Evolutionary conservation across 1,140 invertebrate genomes (phyloP), one percentile per base, ranked within the genome.

Genomic region (Scylla paramamosain): DNA sequence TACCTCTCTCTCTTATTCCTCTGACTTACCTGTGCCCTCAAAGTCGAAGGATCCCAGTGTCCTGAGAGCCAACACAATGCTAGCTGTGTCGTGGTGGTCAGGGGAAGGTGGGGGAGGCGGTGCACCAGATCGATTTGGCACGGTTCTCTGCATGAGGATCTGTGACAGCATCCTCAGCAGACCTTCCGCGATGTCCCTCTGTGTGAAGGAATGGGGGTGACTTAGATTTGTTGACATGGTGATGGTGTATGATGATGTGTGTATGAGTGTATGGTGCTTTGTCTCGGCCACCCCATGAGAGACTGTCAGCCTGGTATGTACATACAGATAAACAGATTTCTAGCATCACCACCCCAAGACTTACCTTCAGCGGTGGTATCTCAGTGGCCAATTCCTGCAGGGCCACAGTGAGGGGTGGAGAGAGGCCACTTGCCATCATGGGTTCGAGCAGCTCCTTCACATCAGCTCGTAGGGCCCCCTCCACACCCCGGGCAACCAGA

Each of bases 1-100:
- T 77, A 77, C 6, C 67, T 25, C 8, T 20, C 67, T 20, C 25
- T 20, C 10, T 59, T 0, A 12, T 16, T 59, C 52, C 52, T 59
- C 52, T 59, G 67, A 92, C 92, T 52, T 88, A 96, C 96, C 96
- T 45, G 96, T 96, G 97, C 98, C 97, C 97, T 99, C 98, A 97
- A 99, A 99, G 97, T 99, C 98, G 97, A 99, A 99, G 6, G 98
- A 99, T 3, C 99, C 99, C 0, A 99, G 97, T 4, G 99, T 99
- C 96, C 98, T 98, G 1, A 99, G 97, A 0, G 99, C 99, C 25
- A 99, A 97, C 3, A 99, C 99, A 88, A 99, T 98, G 91, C 98
- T 99, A 14, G 98, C 97, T 4, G 97, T 97, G 96, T 98, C 98
- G 2, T 91, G 97, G 94, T 28, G 96, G 94, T 84, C 96, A 90